phyloP scores from a whole-genome alignment of 2,888 invertebrate genomes.

The Caenorhabditis becei region DNA sequence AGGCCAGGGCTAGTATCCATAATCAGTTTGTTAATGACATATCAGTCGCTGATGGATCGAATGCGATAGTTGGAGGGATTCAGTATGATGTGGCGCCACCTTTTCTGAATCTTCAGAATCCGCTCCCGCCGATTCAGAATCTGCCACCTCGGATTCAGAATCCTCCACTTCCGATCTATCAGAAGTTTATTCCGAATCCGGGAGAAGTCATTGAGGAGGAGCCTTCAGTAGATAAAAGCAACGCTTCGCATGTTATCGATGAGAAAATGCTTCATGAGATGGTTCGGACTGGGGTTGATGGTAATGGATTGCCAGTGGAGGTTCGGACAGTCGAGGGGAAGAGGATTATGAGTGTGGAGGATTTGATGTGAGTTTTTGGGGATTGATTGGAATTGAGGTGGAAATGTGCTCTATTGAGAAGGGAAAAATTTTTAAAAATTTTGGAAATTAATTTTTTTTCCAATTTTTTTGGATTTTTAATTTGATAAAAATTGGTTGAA shows the following conservation, averaged over 20 bases:
- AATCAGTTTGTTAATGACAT: not conserved
- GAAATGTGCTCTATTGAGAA: no score
- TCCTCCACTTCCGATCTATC: no score
- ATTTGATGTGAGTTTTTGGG: constrained; percentile 36
- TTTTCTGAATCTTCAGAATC: no score
- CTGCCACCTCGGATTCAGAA: no score
- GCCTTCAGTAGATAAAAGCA: not conserved
- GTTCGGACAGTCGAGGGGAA: constrained; percentile 60
- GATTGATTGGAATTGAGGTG: no score
- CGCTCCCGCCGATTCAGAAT: no score
- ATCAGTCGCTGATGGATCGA: not conserved
- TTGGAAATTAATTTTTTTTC: no score
- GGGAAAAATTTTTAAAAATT: constrained; percentile 3
- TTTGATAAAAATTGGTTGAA: no score
- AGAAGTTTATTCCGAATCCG: no score
- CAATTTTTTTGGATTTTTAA: no score
- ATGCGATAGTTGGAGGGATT: constrained; percentile 21
- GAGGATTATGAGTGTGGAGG: constrained; percentile 24
- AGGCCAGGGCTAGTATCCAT: constrained; percentile 20
- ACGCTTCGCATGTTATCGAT: constrained; percentile 55
- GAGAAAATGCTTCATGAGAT: constrained; percentile 63
- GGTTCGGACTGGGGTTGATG: constrained; percentile 61
- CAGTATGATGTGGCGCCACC: constrained; percentile 35
- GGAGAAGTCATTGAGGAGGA: no score
- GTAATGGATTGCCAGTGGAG: constrained; percentile 62